Evolutionary conservation across 2,113 vertebrate genomes (phyloP), one percentile per base, ranked within the genome.

Genomic region (Herpailurus yagouaroundi): DNA sequence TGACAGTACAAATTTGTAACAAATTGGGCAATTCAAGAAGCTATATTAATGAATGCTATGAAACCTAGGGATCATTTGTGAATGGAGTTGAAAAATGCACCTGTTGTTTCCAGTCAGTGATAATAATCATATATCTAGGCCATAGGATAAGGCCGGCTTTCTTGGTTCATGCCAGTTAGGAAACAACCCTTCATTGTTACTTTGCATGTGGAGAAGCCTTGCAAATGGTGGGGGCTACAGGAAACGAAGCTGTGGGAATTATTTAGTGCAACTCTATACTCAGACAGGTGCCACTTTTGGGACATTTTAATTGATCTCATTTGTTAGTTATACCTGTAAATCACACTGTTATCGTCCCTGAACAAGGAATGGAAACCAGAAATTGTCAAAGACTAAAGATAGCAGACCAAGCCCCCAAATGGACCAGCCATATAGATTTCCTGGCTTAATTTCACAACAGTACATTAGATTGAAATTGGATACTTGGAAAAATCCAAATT

Each of bases 241-340:
- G 99, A 99, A 99, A 99, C 98, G 99, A 99, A 99, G 99, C 99
- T 98, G 98, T 98, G 98, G 98, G 99, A 99, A 99, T 99, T 98
- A 99, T 98, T 99, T 99, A 98, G 98, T 99, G 99, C 98, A 99
- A 99, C 99, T 98, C 96, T 99, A 99, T 98, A 98, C 99, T 98
- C 91, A 77, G 98, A 99, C 99, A 99, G 99, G 99, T 99, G 99
- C 99, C 99, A 99, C 98, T 99, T 98, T 98, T 98, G 98, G 99
- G 99, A 99, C 99, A 99, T 99, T 99, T 99, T 99, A 99, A 99
- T 99, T 99, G 99, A 99, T 99, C 99, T 99, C 98, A 99, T 99
- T 99, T 99, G 99, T 99, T 99, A 99, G 99, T 99, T 99, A 99
- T 99, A 99, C 99, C 99, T 99, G 98, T 99, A 99, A 99, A 99